Conservation (phyloP, 2,113 vertebrate species). For the Megalops atlanticus region DNA sequence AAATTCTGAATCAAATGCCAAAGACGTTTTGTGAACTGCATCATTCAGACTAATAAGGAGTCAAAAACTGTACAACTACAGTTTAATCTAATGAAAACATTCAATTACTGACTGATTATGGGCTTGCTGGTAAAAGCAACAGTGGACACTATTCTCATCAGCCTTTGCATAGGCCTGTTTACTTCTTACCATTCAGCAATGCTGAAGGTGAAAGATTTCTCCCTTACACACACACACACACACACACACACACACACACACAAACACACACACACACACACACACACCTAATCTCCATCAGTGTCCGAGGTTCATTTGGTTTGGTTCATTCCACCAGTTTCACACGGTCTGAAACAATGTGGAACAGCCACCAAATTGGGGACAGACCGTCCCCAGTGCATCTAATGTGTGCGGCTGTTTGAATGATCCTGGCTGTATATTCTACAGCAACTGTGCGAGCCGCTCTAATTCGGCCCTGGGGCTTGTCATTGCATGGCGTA, state of each 20-base stretch:
- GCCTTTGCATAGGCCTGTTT: too few relatives aligned
- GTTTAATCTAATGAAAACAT: too few relatives aligned
- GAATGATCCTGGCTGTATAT: constrained; percentile 17
- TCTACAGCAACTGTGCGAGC: constrained; percentile 9
- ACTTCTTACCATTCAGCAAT: too few relatives aligned
- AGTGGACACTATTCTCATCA: too few relatives aligned
- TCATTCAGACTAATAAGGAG: too few relatives aligned
- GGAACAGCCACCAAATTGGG: neutral
- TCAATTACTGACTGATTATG: too few relatives aligned
- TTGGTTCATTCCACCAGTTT: neutral
- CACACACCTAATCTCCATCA: neutral
- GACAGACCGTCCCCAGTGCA: neutral
- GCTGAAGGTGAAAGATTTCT: too few relatives aligned
- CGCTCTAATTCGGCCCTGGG: constrained; percentile 52
- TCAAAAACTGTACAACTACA: too few relatives aligned
- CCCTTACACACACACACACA: neutral
- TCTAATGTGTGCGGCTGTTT: constrained; percentile 8
- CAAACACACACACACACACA: neutral
- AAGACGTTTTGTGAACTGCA: too few relatives aligned
- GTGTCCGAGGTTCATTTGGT: too few relatives aligned
- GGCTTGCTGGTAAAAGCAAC: too few relatives aligned
- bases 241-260: neutral
- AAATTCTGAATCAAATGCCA: too few relatives aligned
- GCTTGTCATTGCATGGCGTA: constrained; percentile 56
- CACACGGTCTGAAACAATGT: neutral